Evolutionary conservation across 2,797 vertebrate genomes (phyloP).

Genomic region (Cryptoblepharus egeriae): DNA sequence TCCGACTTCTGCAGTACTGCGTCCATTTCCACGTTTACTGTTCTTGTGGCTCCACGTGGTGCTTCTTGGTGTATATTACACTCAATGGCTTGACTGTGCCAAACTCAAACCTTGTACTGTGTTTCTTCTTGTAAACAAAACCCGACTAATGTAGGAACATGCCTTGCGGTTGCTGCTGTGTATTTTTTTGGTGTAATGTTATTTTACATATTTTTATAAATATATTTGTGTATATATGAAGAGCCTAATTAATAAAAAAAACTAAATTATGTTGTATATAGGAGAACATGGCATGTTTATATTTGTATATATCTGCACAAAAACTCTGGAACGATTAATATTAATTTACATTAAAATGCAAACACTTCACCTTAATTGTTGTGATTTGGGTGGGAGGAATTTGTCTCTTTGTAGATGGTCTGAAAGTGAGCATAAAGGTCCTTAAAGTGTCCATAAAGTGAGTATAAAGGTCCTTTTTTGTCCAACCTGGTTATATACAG

Average conservation of each 20-base stretch:
- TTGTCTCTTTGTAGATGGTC: not conserved
- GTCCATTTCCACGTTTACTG: not conserved
- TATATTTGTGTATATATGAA: conserved; percentile 63
- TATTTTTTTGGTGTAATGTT: conserved; percentile 8
- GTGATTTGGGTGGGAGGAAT: not conserved
- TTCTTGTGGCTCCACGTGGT: not conserved
- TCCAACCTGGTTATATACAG: too few relatives aligned
- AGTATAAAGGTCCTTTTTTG: too few relatives aligned
- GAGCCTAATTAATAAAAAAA: conserved; percentile 71
- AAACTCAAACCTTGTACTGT: conserved; percentile 56
- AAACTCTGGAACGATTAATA: conserved; percentile 69
- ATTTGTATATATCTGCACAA: conserved; percentile 66
- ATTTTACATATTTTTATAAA: conserved; percentile 16
- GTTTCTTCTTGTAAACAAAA: conserved; percentile 33
- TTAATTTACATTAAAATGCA: conserved; percentile 75
- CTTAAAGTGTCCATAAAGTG: too few relatives aligned
- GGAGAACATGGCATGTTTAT: conserved; percentile 6
- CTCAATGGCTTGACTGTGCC: conserved; percentile 69
- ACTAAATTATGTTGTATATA: conserved; percentile 81
- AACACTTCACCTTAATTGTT: conserved; percentile 11
- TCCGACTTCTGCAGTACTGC: conserved; percentile 1
- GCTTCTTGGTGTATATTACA: conserved; percentile 69
- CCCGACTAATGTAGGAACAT: conserved; percentile 63
- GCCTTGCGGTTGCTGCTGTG: too few relatives aligned
- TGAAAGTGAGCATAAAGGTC: not conserved